Conservation (phyloP, 1,140 invertebrate species). For the Capitella teleta region DNA sequence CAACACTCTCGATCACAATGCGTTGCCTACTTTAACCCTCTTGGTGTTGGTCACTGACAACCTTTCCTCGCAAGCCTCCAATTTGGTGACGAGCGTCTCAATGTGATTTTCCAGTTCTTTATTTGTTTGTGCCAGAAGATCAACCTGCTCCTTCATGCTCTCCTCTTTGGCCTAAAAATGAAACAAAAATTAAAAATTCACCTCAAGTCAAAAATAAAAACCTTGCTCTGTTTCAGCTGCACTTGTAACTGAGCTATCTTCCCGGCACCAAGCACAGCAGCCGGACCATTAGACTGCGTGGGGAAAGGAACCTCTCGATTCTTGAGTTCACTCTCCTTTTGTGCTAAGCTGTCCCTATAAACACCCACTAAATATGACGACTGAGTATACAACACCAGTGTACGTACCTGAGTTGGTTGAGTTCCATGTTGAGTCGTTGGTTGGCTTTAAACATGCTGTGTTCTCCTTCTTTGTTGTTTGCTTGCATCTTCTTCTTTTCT, state of each 20-base stretch:
- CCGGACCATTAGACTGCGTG: no score
- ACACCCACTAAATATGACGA: no score
- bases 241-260: constrained; percentile 25
- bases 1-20: no score
- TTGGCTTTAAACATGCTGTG: constrained; percentile 37
- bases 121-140: constrained; percentile 67
- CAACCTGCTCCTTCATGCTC: constrained; percentile 59
- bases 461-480: constrained; percentile 25
- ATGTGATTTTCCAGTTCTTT: constrained; percentile 63
- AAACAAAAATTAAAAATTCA: not conserved
- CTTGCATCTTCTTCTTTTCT: constrained; percentile 26
- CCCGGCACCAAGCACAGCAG: constrained; percentile 19
- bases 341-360: constrained; percentile 6
- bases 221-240: constrained; percentile 28
- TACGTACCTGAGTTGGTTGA: constrained; percentile 26
- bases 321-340: no score
- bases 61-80: constrained; percentile 13
- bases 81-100: constrained; percentile 25
- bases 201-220: no score
- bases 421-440: constrained; percentile 27
- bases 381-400: no score
- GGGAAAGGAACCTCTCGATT: no score
- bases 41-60: no score
- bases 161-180: not conserved
- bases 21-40: no score